Evolutionary conservation across 2,888 invertebrate species (phyloP).

Genomic region (Sinotaia quadrata): DNA sequence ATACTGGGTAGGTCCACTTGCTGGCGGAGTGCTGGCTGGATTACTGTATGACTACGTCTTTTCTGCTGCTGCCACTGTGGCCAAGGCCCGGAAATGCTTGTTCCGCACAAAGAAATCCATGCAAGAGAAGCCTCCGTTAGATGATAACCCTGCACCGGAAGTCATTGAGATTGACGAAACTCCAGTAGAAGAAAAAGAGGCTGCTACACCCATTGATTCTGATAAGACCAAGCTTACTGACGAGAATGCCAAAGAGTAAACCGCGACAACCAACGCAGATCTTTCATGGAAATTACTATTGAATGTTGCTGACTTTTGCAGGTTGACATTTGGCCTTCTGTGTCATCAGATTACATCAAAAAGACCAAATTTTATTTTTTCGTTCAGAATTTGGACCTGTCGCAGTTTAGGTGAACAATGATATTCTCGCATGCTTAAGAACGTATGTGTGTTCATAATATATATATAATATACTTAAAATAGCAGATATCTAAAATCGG

Average conservation of each 20-base stretch:
- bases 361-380: too few relatives aligned
- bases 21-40: conserved; percentile 54
- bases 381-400: too few relatives aligned
- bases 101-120: conserved; percentile 34
- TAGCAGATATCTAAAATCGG: too few relatives aligned
- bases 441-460: too few relatives aligned
- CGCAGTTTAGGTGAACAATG: too few relatives aligned
- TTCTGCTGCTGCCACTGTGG: conserved; percentile 49
- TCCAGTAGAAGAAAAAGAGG: conserved; percentile 23
- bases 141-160: conserved; percentile 30
- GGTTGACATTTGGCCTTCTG: too few relatives aligned
- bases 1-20: conserved; percentile 61
- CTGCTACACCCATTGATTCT: conserved; percentile 2
- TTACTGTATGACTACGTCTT: conserved; percentile 61
- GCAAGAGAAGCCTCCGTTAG: conserved; percentile 32
- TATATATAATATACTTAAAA: too few relatives aligned
- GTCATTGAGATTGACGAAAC: conserved; percentile 34
- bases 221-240: conserved; percentile 40
- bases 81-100: conserved; percentile 47
- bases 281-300: too few relatives aligned
- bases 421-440: too few relatives aligned
- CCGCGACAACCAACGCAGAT: too few relatives aligned
- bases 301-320: too few relatives aligned
- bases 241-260: conserved; percentile 42
- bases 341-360: too few relatives aligned